These are phyloP conservation scores for Chalcosyrphus nemorum DNA, from an alignment of 2,888 invertebrate species.

Conservation along the genomic window DNA sequence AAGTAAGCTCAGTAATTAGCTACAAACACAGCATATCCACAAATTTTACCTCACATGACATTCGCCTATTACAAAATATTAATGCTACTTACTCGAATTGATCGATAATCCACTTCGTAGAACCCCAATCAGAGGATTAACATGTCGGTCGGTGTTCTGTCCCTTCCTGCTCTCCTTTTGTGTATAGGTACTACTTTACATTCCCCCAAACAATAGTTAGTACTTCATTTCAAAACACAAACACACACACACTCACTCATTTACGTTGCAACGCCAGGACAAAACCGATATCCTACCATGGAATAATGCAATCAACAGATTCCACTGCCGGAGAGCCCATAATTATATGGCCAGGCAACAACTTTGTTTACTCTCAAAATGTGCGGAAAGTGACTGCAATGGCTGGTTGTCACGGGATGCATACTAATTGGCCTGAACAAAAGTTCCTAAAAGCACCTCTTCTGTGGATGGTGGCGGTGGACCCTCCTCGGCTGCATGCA, in stretches of 20 bases:
- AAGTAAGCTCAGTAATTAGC: conserved; percentile 34
- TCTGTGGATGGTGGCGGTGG: conserved; percentile 17
- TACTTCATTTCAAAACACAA: conserved; percentile 25
- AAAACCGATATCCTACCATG: conserved; percentile 59
- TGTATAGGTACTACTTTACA: conserved; percentile 1
- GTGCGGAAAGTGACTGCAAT: conserved; percentile 68
- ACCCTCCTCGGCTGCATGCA: background rate
- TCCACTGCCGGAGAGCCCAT: conserved; percentile 46
- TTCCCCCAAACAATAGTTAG: background rate
- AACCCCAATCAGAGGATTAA: conserved; percentile 46
- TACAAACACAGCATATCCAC: conserved; percentile 39
- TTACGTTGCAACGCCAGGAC: conserved; percentile 6
- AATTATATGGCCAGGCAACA: conserved; percentile 65
- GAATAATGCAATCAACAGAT: conserved; percentile 63
- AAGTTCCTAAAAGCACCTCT: conserved; percentile 70
- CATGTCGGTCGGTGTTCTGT: conserved; percentile 31
- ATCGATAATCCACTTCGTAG: conserved; percentile 48
- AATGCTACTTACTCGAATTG: conserved; percentile 5
- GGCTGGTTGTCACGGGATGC: conserved; percentile 74
- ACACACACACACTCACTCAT: conserved; percentile 29
- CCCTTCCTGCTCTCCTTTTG: background rate
- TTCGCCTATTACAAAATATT: conserved; percentile 30
- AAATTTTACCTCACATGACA: conserved; percentile 47
- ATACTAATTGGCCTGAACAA: conserved; percentile 74
- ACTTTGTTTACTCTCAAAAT: conserved; percentile 71